phyloP scores from a whole-genome alignment of 1,140 invertebrate genomes.

The Aphelinus atriplicis region DNA sequence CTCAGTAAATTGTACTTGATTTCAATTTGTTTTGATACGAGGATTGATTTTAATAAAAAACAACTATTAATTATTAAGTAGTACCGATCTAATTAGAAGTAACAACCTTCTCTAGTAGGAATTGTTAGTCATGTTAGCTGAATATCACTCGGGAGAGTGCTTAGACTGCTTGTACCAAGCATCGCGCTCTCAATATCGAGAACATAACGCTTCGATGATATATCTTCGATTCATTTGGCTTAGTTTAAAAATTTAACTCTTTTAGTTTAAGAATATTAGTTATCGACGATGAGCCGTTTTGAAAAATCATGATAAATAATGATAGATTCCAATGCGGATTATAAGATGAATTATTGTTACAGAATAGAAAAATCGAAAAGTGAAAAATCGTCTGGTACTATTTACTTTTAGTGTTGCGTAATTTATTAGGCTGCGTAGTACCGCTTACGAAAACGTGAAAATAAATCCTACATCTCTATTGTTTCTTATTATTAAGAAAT shows the following conservation, averaged over 20 bases:
- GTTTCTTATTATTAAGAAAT: slow-evolving; percentile 33
- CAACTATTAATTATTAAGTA: no score
- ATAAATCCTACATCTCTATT: slow-evolving; percentile 25
- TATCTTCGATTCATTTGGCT: slow-evolving; percentile 22
- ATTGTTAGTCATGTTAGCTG: not conserved
- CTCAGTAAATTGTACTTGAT: no score
- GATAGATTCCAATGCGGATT: slow-evolving; percentile 20
- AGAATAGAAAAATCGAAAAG: slow-evolving; percentile 29
- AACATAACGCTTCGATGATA: slow-evolving; percentile 6
- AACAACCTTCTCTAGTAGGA: not conserved
- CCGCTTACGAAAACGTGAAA: slow-evolving; percentile 23
- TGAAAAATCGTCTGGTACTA: slow-evolving; percentile 16
- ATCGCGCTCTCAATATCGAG: not conserved
- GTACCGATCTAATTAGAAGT: not conserved
- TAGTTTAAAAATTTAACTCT: slow-evolving; percentile 18
- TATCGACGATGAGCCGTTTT: not conserved
- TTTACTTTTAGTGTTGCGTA: slow-evolving; percentile 35
- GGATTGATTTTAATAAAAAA: not conserved
- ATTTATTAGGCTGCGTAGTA: slow-evolving; percentile 21
- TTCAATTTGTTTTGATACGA: not conserved
- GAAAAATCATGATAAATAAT: not conserved
- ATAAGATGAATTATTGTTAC: slow-evolving; percentile 34
- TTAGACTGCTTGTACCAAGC: not conserved
- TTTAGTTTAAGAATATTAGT: not conserved
- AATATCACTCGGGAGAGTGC: not conserved